These are phyloP conservation scores for Drosophila kepulauana DNA, from an alignment of 1,140 invertebrate species.

Conservation along the genomic window DNA sequence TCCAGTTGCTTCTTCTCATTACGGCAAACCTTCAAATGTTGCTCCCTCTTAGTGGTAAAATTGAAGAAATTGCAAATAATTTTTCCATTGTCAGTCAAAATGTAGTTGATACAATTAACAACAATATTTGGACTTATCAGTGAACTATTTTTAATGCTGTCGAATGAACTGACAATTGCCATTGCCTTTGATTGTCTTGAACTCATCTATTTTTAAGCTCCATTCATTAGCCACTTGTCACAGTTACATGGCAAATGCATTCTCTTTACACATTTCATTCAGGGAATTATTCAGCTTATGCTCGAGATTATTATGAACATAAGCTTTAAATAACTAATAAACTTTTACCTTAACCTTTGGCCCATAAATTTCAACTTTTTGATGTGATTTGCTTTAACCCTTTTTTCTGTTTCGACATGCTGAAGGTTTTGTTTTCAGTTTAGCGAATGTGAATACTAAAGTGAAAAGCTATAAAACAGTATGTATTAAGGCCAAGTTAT, in stretches of 20 bases:
- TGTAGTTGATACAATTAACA: slow-evolving; percentile 9
- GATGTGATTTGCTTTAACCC: slow-evolving; percentile 4
- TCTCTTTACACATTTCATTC: background rate
- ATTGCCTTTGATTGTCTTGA: background rate
- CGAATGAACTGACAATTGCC: background rate
- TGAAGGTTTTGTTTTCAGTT: slow-evolving; percentile 49
- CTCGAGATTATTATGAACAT: background rate
- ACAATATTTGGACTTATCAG: background rate
- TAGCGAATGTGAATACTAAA: slow-evolving; percentile 8
- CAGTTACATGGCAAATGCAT: slow-evolving; percentile 40
- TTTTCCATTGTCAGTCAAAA: background rate
- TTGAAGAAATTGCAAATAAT: slow-evolving; percentile 20
- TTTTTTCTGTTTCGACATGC: slow-evolving; percentile 37
- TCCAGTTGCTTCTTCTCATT: background rate
- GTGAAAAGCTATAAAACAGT: background rate
- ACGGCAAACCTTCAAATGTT: background rate
- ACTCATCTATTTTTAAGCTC: background rate
- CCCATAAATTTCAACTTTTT: slow-evolving; percentile 19
- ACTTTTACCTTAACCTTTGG: slow-evolving; percentile 41
- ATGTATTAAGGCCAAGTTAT: slow-evolving; percentile 19
- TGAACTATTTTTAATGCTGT: slow-evolving; percentile 2
- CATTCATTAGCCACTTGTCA: background rate
- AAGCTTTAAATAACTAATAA: background rate
- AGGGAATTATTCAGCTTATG: background rate
- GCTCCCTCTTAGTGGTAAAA: background rate